Evolutionary conservation across 2,113 vertebrate genomes (phyloP).

Genomic region (Fukomys damarensis): DNA sequence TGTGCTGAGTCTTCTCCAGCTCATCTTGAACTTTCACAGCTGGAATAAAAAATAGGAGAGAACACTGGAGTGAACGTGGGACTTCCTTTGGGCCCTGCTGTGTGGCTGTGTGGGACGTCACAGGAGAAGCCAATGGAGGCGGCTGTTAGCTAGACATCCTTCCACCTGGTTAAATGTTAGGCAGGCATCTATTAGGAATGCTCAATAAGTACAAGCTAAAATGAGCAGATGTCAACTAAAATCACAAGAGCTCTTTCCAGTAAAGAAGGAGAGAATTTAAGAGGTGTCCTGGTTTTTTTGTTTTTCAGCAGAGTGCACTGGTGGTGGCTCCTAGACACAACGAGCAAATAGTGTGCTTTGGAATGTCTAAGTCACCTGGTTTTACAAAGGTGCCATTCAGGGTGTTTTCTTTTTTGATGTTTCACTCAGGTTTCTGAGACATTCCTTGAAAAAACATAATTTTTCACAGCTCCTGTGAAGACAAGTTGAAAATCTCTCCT

Average conservation of each 20-base stretch:
- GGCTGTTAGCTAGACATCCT: not conserved
- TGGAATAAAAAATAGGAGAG: conserved; percentile 71
- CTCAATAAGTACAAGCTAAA: not conserved
- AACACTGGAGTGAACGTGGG: conserved; percentile 68
- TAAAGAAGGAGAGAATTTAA: not conserved
- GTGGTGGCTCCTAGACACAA: not conserved
- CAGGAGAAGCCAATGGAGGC: not conserved
- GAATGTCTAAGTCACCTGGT: not conserved
- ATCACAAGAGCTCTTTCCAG: not conserved
- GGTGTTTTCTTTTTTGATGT: not conserved
- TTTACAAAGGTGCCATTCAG: not conserved
- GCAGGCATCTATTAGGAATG: not conserved
- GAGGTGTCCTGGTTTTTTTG: not conserved
- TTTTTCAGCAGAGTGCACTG: not conserved
- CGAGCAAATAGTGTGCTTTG: not conserved
- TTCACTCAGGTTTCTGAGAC: conserved; percentile 21
- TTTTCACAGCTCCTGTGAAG: conserved; percentile 33
- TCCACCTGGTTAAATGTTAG: not conserved
- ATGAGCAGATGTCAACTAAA: not conserved
- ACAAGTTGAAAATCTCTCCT: not conserved
- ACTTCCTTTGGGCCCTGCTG: conserved; percentile 43
- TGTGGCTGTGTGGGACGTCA: not conserved
- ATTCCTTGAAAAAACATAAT: not conserved
- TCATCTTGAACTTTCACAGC: conserved; percentile 80
- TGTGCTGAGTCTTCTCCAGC: conserved; percentile 74